Evolutionary conservation across 1,140 invertebrate genomes (phyloP).

Genomic region (Neotoxoptera formosana): DNA sequence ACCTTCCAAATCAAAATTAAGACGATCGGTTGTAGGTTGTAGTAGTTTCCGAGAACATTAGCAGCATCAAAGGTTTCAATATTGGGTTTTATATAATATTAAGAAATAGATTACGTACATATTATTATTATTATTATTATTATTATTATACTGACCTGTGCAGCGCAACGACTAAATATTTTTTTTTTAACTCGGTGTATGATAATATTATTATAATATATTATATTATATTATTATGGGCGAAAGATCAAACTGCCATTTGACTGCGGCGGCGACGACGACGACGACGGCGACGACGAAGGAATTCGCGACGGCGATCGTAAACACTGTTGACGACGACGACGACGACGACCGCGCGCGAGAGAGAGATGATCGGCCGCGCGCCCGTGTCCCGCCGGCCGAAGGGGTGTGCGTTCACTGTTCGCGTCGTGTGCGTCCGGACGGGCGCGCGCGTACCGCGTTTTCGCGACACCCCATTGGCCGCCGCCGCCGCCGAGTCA

Average conservation of each 20-base stretch:
- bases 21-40: too few relatives aligned
- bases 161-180: not conserved
- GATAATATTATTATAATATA: not conserved
- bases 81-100: too few relatives aligned
- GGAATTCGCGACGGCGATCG: not conserved
- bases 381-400: constrained; percentile 31
- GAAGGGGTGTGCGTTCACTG: constrained; percentile 41
- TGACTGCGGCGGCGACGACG: not conserved
- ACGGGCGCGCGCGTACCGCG: constrained; percentile 31
- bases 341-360: not conserved
- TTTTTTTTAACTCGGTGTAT: not conserved
- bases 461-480: constrained; percentile 38
- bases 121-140: too few relatives aligned
- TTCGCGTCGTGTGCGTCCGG: not conserved
- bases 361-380: not conserved
- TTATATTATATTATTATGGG: not conserved
- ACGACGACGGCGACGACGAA: not conserved
- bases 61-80: too few relatives aligned
- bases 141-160: not conserved
- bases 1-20: too few relatives aligned
- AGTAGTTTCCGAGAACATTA: too few relatives aligned
- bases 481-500: not conserved
- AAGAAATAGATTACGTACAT: too few relatives aligned
- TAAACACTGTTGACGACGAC: constrained; percentile 30
- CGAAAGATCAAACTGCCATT: not conserved